Evolutionary conservation across 2,888 invertebrate genomes (phyloP).

Genomic region (Nymphalis urticae): DNA sequence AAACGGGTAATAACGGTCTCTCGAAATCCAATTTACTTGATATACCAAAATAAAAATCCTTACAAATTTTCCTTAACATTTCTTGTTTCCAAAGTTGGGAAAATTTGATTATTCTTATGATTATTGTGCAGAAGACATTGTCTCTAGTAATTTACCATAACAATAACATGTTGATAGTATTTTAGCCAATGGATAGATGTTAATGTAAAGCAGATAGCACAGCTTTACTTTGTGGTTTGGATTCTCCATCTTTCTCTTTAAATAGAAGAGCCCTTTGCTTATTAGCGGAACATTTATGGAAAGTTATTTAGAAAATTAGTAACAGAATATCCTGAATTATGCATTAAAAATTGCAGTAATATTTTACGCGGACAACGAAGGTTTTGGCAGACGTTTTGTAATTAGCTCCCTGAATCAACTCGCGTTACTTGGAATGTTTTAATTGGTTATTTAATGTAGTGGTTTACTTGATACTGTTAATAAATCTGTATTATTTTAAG

Average conservation of each 20-base stretch:
- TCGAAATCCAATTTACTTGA: slow-evolving; percentile 6
- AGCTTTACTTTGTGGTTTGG: too few relatives aligned
- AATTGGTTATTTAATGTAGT: slow-evolving; percentile 15
- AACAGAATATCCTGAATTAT: neutral
- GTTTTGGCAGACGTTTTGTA: slow-evolving; percentile 25
- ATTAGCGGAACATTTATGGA: too few relatives aligned
- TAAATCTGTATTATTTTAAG: neutral
- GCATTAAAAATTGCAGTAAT: slow-evolving; percentile 1
- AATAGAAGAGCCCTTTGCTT: too few relatives aligned
- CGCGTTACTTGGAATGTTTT: slow-evolving; percentile 15
- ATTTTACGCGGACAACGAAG: slow-evolving; percentile 10
- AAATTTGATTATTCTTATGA: neutral
- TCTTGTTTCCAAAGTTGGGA: neutral
- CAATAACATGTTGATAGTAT: too few relatives aligned
- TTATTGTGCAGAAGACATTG: too few relatives aligned
- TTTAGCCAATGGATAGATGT: too few relatives aligned
- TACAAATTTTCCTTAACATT: neutral
- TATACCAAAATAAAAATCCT: slow-evolving; percentile 1
- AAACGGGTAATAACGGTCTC: slow-evolving; percentile 8
- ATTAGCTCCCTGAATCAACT: slow-evolving; percentile 24
- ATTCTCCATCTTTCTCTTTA: too few relatives aligned
- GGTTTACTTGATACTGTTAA: slow-evolving; percentile 9
- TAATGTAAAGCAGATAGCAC: too few relatives aligned
- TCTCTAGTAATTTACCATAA: too few relatives aligned
- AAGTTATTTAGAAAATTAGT: neutral